These are phyloP conservation scores for Clarias magur DNA, from an alignment of 2,113 vertebrate genomes.

Conservation along the genomic window DNA sequence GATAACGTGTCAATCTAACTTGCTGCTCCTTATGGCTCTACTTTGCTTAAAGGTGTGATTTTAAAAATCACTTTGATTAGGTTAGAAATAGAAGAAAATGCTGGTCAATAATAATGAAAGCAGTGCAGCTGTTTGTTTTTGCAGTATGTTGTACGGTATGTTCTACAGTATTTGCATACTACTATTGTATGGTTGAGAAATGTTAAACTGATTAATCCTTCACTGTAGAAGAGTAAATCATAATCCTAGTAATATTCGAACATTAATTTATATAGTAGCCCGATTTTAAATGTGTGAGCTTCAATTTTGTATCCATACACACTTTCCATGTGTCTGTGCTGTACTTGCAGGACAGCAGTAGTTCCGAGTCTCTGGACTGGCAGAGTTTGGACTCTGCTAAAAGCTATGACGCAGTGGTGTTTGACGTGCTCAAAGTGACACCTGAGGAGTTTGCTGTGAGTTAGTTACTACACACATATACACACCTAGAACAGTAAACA, in stretches of 20 bases:
- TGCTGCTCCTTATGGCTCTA: background rate
- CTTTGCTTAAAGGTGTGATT: background rate
- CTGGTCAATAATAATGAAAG: background rate
- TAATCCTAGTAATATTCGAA: background rate
- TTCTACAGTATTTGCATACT: background rate
- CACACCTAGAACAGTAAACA: background rate
- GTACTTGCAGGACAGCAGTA: constrained; percentile 85
- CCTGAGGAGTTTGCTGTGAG: constrained; percentile 96
- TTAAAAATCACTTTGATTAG: background rate
- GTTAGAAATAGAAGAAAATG: background rate
- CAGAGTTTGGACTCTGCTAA: constrained; percentile 88
- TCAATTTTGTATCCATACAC: background rate
- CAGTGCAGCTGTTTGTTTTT: background rate
- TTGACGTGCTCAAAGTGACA: constrained; percentile 94
- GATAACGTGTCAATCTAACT: background rate
- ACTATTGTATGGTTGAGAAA: background rate
- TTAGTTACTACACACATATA: constrained; percentile 43
- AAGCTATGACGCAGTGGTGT: constrained; percentile 94
- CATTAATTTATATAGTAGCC: background rate
- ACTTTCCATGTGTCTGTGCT: background rate
- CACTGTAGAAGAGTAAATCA: background rate
- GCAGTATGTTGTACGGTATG: background rate
- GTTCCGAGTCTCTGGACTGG: constrained; percentile 92
- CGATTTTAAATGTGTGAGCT: background rate
- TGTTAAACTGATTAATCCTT: background rate